Evolutionary conservation across 2,888 invertebrate genomes (phyloP), one percentile per base, ranked within the genome.

Genomic region (Ctenicera cuprea): DNA sequence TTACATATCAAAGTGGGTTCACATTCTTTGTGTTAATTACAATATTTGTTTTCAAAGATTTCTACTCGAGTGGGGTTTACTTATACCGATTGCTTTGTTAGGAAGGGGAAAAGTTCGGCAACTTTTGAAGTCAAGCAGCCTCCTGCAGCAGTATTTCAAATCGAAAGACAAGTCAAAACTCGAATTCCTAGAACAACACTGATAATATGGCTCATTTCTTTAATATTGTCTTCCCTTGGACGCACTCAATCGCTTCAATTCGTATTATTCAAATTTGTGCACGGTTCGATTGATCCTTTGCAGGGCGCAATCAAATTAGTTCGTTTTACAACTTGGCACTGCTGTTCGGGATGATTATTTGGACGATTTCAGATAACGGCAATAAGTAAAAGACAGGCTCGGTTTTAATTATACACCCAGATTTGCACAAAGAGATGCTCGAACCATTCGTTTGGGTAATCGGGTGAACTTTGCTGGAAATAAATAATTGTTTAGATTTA

Each of bases 401-500:
- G 78, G 78, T 83, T 85, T 85, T 85, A 86, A 86, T 86, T 85
- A 84, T 81, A 79, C 59, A 33, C 50, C 80, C 79, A 81, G 82
- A 85, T 83, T 84, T 83, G 79, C 81, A 83, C 85, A 85, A 83
- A 84, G 84, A 82, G 83, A 81, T 78, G 78, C 77, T 78, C 76
- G 79, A 77, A 67, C 74, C 75, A 77, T 80, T 78, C 78, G 78
- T 77, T 75, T 75, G 83, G 76, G 81, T 83, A 85, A 85, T 85
- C 83, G 85, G 80, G 83, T 83, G 85, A 57, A 84, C 80, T 80
- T 78, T 74, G 73, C 75, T 77, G 84, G 84, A 85, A 85, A 84
- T 85, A 85, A 85, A 85, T 85, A 84, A 85, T 85, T 83, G 85
- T 83, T 82, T 80, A 81, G 82, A 84, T 84, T 84, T 83, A 82